phyloP scores from a whole-genome alignment of 2,797 vertebrate species.

The Spinibarbus caldwelli region DNA sequence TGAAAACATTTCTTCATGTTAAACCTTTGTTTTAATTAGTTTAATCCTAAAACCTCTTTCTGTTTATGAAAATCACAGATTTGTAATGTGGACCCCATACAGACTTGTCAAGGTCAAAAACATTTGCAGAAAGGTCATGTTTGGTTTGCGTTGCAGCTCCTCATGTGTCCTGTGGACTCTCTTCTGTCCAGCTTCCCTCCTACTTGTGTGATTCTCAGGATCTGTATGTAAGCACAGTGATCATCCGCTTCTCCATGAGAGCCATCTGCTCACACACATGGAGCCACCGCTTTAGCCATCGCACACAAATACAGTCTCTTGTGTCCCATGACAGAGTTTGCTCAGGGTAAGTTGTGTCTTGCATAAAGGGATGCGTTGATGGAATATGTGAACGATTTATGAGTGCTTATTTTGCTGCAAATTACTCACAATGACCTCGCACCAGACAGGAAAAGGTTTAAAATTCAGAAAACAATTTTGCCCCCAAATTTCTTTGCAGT shows the following conservation, averaged over 20 bases:
- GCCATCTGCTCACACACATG: slow-evolving; percentile 58
- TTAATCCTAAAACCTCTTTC: neutral
- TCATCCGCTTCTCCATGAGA: slow-evolving; percentile 51
- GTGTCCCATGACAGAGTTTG: neutral
- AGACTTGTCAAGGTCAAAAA: neutral
- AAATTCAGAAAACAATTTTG: neutral
- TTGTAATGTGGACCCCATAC: neutral
- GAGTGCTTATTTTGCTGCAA: neutral
- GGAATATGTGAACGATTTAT: neutral
- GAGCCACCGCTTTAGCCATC: slow-evolving; percentile 10
- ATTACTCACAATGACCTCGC: neutral
- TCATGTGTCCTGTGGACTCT: neutral
- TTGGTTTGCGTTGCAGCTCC: neutral
- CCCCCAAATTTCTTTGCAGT: too few species aligned
- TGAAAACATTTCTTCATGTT: too few species aligned
- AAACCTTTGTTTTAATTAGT: neutral
- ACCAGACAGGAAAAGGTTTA: neutral
- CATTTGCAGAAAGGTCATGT: neutral
- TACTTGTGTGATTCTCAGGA: slow-evolving; percentile 35
- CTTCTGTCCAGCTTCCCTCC: slow-evolving; percentile 21
- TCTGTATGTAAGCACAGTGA: slow-evolving; percentile 44
- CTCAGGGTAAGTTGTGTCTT: neutral
- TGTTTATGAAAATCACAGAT: neutral
- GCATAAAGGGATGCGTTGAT: neutral
- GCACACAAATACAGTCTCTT: neutral